phyloP scores from a whole-genome alignment of 2,797 vertebrate species.

The Apogon talboti region DNA sequence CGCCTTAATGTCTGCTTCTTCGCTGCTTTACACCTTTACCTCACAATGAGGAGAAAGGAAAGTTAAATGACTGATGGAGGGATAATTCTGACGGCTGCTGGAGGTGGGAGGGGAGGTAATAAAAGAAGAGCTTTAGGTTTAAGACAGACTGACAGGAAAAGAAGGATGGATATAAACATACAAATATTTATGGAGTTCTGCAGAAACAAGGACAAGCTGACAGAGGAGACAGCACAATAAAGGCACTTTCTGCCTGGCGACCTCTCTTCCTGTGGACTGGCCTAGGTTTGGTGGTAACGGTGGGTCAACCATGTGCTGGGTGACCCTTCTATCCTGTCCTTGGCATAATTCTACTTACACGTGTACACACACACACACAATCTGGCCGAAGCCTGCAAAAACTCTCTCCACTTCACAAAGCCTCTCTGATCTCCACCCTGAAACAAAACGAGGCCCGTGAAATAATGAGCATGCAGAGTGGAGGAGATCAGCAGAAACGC shows the following conservation, averaged over 20 bases:
- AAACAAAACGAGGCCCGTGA: constrained; percentile 38
- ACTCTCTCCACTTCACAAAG: constrained; percentile 3
- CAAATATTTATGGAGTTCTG: too few relatives aligned
- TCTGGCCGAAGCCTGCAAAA: background rate
- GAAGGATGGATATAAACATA: too few relatives aligned
- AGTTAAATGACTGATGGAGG: constrained; percentile 61
- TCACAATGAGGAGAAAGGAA: constrained; percentile 42
- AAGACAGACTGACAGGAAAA: constrained; percentile 16
- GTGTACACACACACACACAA: constrained; percentile 8
- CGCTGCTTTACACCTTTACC: constrained; percentile 66
- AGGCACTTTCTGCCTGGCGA: constrained; percentile 31
- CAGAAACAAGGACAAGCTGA: constrained; percentile 1
- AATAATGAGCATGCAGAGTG: constrained; percentile 31
- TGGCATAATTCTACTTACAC: constrained; percentile 13
- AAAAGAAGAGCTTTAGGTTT: constrained; percentile 12
- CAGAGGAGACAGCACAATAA: background rate
- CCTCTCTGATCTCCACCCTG: constrained; percentile 32
- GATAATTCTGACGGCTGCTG: constrained; percentile 35
- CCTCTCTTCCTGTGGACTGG: constrained; percentile 68
- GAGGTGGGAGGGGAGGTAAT: background rate
- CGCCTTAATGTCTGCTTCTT: constrained; percentile 75
- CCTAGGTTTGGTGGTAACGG: constrained; percentile 22
- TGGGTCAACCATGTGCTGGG: constrained; percentile 76
- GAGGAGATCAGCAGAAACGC: constrained; percentile 40
- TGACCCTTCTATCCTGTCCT: constrained; percentile 76